Percentiles rank a stretch among this genome's conserved stretches.
Evolutionary conservation across 2,113 vertebrate species (phyloP).

Genomic region (Mola mola): DNA sequence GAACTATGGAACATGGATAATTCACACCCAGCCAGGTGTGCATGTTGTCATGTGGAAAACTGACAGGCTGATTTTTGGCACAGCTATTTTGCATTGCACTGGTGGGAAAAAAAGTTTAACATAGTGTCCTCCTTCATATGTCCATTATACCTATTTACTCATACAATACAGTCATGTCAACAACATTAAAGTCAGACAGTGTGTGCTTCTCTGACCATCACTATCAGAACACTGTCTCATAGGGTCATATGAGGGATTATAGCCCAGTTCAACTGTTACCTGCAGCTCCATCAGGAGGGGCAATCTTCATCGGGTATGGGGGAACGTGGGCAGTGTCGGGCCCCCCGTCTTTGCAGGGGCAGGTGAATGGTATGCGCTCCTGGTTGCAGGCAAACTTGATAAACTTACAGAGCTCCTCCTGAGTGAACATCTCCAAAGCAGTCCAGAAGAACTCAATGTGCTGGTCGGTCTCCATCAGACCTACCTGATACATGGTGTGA

Average conservation of each 20-base stretch:
- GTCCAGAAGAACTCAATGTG: conserved; percentile 99
- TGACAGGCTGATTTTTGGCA: too few species aligned
- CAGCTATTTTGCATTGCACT: too few species aligned
- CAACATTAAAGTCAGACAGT: conserved; percentile 35
- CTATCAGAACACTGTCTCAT: conserved; percentile 19
- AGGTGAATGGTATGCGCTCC: conserved; percentile 97
- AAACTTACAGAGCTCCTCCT: conserved; percentile 99
- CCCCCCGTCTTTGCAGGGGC: conserved; percentile 96
- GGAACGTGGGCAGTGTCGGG: conserved; percentile 96
- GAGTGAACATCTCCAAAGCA: conserved; percentile 93
- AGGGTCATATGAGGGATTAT: conserved; percentile 9
- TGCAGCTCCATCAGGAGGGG: conserved; percentile 93
- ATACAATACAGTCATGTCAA: background rate
- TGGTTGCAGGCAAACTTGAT: conserved; percentile 99
- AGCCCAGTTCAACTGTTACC: conserved; percentile 74
- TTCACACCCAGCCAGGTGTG: too few species aligned
- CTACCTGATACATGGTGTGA: conserved; percentile 99
- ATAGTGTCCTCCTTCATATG: background rate
- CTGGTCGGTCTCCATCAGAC: conserved; percentile 97
- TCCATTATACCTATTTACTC: conserved; percentile 3
- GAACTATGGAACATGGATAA: too few species aligned
- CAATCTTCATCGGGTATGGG: conserved; percentile 98
- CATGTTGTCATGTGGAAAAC: too few species aligned
- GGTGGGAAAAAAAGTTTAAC: too few species aligned
- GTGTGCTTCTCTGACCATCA: conserved; percentile 3